A percentile compares a stretch with the other conserved stretches of the same genome.
phyloP scores from a whole-genome alignment of 2,113 vertebrate species.

The Muscicapa adusta region DNA sequence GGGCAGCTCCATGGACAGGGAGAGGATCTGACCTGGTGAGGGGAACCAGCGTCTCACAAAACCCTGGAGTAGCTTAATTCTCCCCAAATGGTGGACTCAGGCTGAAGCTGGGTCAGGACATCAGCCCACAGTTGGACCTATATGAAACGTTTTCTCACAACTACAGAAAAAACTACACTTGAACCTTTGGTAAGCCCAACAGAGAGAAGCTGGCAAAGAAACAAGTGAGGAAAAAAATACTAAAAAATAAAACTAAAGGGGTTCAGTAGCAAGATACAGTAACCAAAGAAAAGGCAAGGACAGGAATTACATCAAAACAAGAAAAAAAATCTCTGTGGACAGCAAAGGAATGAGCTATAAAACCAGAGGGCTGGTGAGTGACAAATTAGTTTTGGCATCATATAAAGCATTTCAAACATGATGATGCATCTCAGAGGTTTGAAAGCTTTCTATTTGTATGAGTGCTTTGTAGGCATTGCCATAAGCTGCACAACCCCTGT shows the following conservation, averaged over 20 bases:
- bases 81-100: not conserved
- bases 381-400: not conserved
- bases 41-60: not conserved
- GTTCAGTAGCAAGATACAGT: not conserved
- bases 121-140: not conserved
- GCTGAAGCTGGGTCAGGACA: not conserved
- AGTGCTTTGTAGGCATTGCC: not conserved
- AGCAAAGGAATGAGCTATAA: not conserved
- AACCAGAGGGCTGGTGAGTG: not conserved
- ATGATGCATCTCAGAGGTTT: not conserved
- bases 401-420: not conserved
- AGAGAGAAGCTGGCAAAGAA: not conserved
- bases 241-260: not conserved
- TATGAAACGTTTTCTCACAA: too few relatives aligned
- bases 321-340: not conserved
- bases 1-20: not conserved
- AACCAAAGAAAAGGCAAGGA: not conserved
- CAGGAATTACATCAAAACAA: not conserved
- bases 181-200: not conserved
- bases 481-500: not conserved
- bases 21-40: not conserved
- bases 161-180: not conserved
- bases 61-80: not conserved
- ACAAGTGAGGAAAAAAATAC: not conserved
- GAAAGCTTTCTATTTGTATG: not conserved